A percentile compares a stretch with the other conserved stretches of the same genome.
phyloP scores from a whole-genome alignment of 2,113 vertebrate genomes.

The Epinephelus cyanopodus region DNA sequence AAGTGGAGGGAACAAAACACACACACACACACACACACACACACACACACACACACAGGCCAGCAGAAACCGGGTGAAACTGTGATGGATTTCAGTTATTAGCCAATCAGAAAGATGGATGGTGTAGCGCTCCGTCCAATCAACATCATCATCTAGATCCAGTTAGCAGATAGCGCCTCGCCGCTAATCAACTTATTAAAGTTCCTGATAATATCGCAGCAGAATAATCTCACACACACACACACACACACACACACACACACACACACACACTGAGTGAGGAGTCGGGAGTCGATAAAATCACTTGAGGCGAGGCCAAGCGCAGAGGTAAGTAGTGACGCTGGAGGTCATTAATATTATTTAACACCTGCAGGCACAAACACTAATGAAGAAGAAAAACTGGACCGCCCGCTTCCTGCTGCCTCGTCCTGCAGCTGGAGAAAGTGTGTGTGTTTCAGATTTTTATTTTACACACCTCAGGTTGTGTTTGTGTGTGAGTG shows the following conservation, averaged over 20 bases:
- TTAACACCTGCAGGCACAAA: conserved; percentile 92
- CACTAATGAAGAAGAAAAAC: conserved; percentile 96
- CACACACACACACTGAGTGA: conserved; percentile 49
- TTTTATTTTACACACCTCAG: conserved; percentile 7
- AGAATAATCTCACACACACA: conserved; percentile 84
- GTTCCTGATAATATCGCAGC: conserved; percentile 96
- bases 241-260: conserved; percentile 51
- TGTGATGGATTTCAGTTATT: conserved; percentile 99
- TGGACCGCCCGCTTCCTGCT: conserved; percentile 64
- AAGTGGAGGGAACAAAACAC: conserved; percentile 40
- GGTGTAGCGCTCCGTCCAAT: conserved; percentile 93
- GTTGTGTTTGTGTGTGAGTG: not conserved
- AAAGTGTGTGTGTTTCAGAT: not conserved
- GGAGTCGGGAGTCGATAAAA: conserved; percentile 94
- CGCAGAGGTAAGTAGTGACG: conserved; percentile 94
- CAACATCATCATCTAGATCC: conserved; percentile 99
- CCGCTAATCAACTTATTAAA: conserved; percentile 99
- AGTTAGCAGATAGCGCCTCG: conserved; percentile 95
- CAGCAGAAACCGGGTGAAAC: conserved; percentile 84
- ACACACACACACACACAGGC: conserved; percentile 29
- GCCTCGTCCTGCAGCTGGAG: conserved; percentile 11
- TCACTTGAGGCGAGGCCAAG: conserved; percentile 92
- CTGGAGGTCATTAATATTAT: conserved; percentile 99
- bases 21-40: conserved; percentile 44
- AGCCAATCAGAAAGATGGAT: conserved; percentile 99